Evolutionary conservation across 2,113 vertebrate genomes (phyloP).

Genomic region (Setophaga kirtlandii): DNA sequence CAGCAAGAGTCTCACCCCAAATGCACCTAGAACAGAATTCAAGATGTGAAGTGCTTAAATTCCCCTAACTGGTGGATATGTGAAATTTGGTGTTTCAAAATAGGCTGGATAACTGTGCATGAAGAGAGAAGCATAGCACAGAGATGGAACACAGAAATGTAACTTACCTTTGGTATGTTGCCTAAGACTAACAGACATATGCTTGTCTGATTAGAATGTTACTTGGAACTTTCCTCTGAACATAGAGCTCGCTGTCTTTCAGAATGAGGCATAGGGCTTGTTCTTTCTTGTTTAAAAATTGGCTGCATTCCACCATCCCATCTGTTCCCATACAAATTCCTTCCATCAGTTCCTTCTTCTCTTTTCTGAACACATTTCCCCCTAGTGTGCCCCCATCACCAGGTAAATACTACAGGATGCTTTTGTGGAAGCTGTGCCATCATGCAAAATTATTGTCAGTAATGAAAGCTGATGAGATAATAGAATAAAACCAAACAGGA

Average conservation of each 20-base stretch:
- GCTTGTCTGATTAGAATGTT: neutral
- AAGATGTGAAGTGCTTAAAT: neutral
- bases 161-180: neutral
- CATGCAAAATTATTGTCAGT: neutral
- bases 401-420: neutral
- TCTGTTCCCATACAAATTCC: neutral
- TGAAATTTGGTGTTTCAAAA: neutral
- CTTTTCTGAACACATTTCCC: neutral
- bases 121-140: neutral
- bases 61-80: neutral
- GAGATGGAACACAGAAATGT: neutral
- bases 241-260: neutral
- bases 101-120: neutral
- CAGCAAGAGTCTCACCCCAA: neutral
- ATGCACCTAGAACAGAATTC: neutral
- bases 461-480: neutral
- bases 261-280: neutral
- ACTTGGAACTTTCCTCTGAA: neutral
- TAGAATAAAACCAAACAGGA: neutral
- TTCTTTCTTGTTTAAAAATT: neutral
- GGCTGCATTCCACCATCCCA: neutral
- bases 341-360: neutral
- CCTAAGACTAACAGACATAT: neutral
- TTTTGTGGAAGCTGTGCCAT: neutral
- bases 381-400: neutral